Percentiles rank a stretch among this genome's conserved stretches.
Evolutionary conservation across 2,888 invertebrate species (phyloP).

Genomic region (Sinodicranocentrus sp.): DNA sequence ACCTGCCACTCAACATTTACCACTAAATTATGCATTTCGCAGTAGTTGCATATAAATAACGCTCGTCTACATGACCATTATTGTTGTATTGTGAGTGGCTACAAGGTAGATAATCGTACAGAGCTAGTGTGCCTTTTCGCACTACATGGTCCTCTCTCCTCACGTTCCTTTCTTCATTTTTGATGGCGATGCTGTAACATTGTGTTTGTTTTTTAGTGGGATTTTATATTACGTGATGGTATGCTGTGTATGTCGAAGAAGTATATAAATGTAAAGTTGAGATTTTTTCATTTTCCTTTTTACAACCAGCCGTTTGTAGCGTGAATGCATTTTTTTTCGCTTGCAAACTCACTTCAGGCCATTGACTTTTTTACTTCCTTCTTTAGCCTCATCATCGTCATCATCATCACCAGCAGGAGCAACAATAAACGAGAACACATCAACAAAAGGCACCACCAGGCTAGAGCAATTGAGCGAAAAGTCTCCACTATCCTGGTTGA

Average conservation of each 20-base stretch:
- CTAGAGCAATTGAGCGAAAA: neutral
- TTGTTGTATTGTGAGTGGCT: too few species aligned
- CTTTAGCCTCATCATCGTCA: constrained; percentile 47
- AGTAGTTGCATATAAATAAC: constrained; percentile 15
- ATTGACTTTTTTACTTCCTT: constrained; percentile 64
- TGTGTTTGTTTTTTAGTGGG: neutral
- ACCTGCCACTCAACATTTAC: constrained; percentile 45
- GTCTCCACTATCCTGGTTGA: too few species aligned
- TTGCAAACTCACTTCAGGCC: constrained; percentile 32
- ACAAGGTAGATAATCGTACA: neutral
- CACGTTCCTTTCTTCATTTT: neutral
- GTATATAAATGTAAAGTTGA: neutral
- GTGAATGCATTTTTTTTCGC: neutral
- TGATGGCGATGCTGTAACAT: constrained; percentile 23
- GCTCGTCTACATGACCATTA: neutral
- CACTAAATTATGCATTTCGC: constrained; percentile 63
- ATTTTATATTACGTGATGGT: neutral
- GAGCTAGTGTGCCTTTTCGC: neutral
- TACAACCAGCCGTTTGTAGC: neutral
- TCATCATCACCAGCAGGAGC: constrained; percentile 20
- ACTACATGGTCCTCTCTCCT: neutral
- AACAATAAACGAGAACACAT: neutral
- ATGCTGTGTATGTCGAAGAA: neutral
- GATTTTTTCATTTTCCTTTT: constrained; percentile 18
- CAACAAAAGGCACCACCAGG: neutral